phyloP scores from a whole-genome alignment of 2,797 vertebrate species.

The Hephaestus fuliginosus region DNA sequence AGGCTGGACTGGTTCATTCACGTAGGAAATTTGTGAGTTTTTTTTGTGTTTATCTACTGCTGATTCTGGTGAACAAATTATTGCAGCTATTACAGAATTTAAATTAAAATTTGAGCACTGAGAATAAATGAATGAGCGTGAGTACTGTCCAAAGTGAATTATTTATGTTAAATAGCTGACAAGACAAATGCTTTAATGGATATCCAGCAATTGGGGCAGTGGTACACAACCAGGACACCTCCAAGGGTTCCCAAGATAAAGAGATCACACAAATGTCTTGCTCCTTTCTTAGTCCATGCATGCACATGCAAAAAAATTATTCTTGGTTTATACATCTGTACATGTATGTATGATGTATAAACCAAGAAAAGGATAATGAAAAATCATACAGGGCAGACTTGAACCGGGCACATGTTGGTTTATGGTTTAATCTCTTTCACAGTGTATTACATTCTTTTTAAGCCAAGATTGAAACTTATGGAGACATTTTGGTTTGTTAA shows the following conservation, averaged over 20 bases:
- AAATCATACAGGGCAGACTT: no score
- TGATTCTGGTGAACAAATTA: neutral
- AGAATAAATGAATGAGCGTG: neutral
- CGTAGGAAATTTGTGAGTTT: no score
- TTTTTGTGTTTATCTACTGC: neutral
- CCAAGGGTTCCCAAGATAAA: neutral
- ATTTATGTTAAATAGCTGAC: no score
- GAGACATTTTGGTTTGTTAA: slow-evolving; percentile 5
- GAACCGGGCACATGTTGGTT: neutral
- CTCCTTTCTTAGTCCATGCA: neutral
- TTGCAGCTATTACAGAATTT: neutral
- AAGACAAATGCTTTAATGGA: no score
- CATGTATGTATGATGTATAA: neutral
- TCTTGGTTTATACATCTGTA: neutral
- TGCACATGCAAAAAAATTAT: neutral
- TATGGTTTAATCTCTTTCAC: neutral
- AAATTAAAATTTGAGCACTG: neutral
- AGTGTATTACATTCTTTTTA: neutral
- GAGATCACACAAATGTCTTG: neutral
- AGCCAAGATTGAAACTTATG: neutral
- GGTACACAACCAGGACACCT: neutral
- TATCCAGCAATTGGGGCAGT: neutral
- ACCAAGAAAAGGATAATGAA: neutral
- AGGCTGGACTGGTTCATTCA: neutral
- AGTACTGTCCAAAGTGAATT: neutral